Conservation (phyloP, 2,888 invertebrate genomes). For the Julus scanicus region DNA sequence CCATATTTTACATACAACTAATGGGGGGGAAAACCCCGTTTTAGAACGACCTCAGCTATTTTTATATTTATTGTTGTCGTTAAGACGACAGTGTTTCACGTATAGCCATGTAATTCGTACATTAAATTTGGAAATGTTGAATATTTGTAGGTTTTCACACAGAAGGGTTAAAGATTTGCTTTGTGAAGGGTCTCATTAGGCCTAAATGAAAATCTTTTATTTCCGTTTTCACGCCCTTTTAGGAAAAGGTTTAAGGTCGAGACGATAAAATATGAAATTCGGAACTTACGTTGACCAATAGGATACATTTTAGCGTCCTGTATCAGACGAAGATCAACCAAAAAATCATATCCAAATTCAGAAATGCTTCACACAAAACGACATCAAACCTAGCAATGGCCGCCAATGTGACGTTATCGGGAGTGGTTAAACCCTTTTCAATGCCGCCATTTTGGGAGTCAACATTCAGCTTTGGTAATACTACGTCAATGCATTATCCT, state of each 20-base stretch:
- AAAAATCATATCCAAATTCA: background rate
- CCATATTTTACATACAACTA: too few relatives aligned
- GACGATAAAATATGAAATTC: too few relatives aligned
- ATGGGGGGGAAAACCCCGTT: too few relatives aligned
- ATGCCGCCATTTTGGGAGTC: too few relatives aligned
- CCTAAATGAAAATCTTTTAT: background rate
- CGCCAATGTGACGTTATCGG: background rate
- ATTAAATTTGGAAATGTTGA: too few relatives aligned
- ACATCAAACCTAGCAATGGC: background rate
- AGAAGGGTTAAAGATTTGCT: background rate
- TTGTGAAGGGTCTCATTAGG: background rate
- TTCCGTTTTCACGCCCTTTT: background rate
- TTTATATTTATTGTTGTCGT: too few relatives aligned
- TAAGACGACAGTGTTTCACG: too few relatives aligned
- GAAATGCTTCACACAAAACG: background rate
- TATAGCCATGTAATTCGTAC: too few relatives aligned
- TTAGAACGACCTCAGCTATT: too few relatives aligned
- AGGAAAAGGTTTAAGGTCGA: background rate
- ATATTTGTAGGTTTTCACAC: too few relatives aligned
- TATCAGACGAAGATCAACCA: background rate
- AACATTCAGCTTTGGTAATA: too few relatives aligned
- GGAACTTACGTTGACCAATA: slow-evolving; percentile 75
- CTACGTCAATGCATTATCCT: too few relatives aligned
- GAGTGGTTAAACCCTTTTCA: background rate
- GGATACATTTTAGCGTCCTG: slow-evolving; percentile 70